Evolutionary conservation across 2,797 vertebrate genomes (phyloP).

Genomic region (Bovichtus diacanthus): DNA sequence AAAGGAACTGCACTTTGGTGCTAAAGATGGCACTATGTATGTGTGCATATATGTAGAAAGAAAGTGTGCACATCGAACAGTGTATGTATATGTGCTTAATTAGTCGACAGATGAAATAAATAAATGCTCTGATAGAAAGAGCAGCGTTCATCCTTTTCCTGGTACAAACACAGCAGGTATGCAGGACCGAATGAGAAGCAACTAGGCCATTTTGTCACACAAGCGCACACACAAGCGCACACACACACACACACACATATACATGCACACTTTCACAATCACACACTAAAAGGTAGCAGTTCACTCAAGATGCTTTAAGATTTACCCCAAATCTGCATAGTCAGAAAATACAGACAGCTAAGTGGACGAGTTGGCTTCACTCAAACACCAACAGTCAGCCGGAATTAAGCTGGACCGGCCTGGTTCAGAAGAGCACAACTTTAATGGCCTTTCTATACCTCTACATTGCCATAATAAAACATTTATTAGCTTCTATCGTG

Average conservation of each 20-base stretch:
- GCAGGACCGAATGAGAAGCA: slow-evolving; percentile 1
- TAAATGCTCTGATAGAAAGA: slow-evolving; percentile 24
- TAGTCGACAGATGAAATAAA: slow-evolving; percentile 41
- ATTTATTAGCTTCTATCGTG: slow-evolving; percentile 2
- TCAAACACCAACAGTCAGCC: slow-evolving; percentile 53
- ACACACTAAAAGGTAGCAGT: slow-evolving; percentile 17
- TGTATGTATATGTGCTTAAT: slow-evolving; percentile 31
- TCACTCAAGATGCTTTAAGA: slow-evolving; percentile 39
- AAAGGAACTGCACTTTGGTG: neutral
- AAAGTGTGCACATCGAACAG: neutral
- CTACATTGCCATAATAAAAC: slow-evolving; percentile 5
- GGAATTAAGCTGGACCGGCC: slow-evolving; percentile 25
- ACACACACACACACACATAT: slow-evolving; percentile 15
- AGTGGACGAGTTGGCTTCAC: slow-evolving; percentile 24
- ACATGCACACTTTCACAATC: neutral
- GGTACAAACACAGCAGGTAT: slow-evolving; percentile 15
- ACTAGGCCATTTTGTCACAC: neutral
- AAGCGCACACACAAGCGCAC: neutral
- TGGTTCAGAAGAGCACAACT: slow-evolving; percentile 4
- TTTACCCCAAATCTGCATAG: slow-evolving; percentile 25
- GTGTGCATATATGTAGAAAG: neutral
- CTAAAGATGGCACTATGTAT: neutral
- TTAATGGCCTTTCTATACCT: neutral
- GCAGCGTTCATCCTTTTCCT: slow-evolving; percentile 1
- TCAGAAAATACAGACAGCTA: slow-evolving; percentile 24